Conservation (phyloP, 2,888 invertebrate species). For the Pandemis corylana region DNA sequence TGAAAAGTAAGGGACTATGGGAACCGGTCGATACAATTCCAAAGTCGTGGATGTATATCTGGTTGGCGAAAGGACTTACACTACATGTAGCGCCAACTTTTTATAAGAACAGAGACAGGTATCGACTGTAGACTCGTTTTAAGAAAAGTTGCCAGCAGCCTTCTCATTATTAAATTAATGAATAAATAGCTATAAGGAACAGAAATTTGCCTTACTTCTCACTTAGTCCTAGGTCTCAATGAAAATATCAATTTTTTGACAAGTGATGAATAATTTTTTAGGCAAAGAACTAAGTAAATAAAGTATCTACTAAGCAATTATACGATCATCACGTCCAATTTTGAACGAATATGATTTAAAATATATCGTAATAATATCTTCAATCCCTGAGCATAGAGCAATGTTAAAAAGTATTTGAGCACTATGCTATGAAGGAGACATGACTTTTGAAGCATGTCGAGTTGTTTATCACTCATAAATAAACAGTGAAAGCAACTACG, state of each 20-base stretch:
- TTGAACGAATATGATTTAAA: too few species aligned
- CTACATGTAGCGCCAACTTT: background rate
- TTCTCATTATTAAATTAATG: background rate
- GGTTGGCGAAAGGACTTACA: conserved; percentile 4
- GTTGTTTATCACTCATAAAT: background rate
- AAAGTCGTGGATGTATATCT: background rate
- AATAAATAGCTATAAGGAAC: background rate
- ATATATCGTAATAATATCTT: too few species aligned
- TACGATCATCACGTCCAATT: too few species aligned
- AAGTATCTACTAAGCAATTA: too few species aligned
- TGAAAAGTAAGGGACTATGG: background rate
- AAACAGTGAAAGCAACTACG: too few species aligned
- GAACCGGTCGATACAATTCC: background rate
- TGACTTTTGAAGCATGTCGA: too few species aligned
- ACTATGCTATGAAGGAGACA: too few species aligned
- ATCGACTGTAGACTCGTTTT: background rate
- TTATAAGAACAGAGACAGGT: background rate
- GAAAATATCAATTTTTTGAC: background rate
- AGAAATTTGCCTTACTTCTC: background rate
- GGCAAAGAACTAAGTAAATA: too few species aligned
- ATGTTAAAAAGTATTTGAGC: too few species aligned
- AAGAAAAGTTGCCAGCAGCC: background rate
- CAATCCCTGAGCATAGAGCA: too few species aligned
- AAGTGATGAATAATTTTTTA: too few species aligned
- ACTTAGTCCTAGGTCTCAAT: background rate